Evolutionary conservation across 1,140 invertebrate species (phyloP).

Genomic region (Hesperophylax magnus): DNA sequence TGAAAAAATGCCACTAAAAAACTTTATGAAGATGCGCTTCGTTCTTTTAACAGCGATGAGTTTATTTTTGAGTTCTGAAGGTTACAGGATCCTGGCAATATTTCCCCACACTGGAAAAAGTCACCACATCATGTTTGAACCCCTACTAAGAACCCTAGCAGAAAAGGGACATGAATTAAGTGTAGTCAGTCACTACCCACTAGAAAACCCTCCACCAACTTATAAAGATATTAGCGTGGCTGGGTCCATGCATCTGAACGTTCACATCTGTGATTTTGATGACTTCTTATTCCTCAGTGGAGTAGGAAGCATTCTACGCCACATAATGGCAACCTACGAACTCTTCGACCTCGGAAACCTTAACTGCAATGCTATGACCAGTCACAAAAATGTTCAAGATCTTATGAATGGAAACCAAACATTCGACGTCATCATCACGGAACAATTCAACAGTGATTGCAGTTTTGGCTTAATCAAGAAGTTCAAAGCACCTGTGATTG

Average conservation of each 20-base stretch:
- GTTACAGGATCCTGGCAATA: conserved; percentile 72
- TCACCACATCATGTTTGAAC: conserved; percentile 79
- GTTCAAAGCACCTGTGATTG: conserved; percentile 74
- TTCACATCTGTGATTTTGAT: conserved; percentile 50
- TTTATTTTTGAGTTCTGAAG: conserved; percentile 3
- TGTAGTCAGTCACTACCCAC: conserved; percentile 76
- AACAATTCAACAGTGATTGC: conserved; percentile 78
- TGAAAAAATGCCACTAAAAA: too few relatives aligned
- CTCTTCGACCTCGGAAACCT: conserved; percentile 51
- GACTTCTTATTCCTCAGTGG: conserved; percentile 48
- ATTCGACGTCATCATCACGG: conserved; percentile 77
- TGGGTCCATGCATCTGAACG: conserved; percentile 46
- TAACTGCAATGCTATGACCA: conserved; percentile 65
- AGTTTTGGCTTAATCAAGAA: conserved; percentile 73
- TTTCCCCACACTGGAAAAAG: conserved; percentile 79
- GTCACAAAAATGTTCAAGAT: conserved; percentile 63
- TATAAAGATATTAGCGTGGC: conserved; percentile 69
- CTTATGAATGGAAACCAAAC: conserved; percentile 64
- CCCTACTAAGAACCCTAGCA: conserved; percentile 75
- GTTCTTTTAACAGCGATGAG: background rate
- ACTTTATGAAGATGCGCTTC: background rate
- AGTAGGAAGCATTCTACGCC: conserved; percentile 33
- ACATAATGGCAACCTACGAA: conserved; percentile 51
- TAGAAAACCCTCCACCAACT: conserved; percentile 63
- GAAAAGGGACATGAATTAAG: conserved; percentile 78